A percentile compares a stretch with the other conserved stretches of the same genome.
Evolutionary conservation across 1,140 invertebrate genomes (phyloP).

Genomic region (Marisa cornuarietis): DNA sequence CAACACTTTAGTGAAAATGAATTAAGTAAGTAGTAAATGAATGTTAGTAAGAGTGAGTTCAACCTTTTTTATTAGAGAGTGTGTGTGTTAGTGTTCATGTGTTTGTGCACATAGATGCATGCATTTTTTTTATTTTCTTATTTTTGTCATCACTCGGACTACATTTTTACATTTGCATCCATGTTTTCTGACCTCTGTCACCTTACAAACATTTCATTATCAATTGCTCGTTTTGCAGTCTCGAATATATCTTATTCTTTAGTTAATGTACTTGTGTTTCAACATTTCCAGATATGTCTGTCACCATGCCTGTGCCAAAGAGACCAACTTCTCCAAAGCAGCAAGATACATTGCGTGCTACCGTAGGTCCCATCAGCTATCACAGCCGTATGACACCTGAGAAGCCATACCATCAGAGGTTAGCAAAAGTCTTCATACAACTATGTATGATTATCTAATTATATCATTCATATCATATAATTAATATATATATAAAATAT

Average conservation of each 20-base stretch:
- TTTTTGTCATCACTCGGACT: too few species aligned
- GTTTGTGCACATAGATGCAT: not conserved
- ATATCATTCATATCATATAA: too few species aligned
- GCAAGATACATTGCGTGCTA: conserved; percentile 5
- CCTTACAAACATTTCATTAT: not conserved
- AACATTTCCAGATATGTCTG: conserved; percentile 10
- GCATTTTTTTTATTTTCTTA: not conserved
- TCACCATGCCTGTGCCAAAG: conserved; percentile 5
- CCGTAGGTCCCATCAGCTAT: conserved; percentile 11
- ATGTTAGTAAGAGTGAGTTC: too few species aligned
- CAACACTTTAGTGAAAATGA: too few species aligned
- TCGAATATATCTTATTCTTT: not conserved
- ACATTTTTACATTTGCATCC: too few species aligned
- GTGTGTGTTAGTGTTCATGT: not conserved
- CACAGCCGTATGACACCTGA: not conserved
- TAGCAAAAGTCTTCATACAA: not conserved
- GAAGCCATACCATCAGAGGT: conserved; percentile 6
- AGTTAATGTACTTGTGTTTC: not conserved
- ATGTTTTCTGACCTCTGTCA: too few species aligned
- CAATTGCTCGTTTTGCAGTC: not conserved
- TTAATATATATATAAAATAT: too few species aligned
- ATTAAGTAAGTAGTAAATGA: too few species aligned
- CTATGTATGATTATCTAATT: not conserved
- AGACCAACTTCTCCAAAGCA: not conserved
- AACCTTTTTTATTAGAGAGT: not conserved